Evolutionary conservation across 2,888 invertebrate genomes (phyloP).

Genomic region (Lydus trimaculatus): DNA sequence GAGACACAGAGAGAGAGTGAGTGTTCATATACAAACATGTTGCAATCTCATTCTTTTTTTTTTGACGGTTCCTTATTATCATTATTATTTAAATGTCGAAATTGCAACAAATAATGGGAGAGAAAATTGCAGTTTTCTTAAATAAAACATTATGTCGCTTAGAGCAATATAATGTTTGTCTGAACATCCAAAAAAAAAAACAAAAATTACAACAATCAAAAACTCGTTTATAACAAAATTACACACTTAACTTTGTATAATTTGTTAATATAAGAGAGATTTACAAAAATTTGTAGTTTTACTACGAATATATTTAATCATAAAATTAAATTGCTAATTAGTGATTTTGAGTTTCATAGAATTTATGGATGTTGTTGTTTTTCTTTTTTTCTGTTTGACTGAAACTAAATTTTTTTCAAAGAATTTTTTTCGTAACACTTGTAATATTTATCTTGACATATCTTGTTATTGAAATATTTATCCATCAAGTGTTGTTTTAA

Average conservation of each 20-base stretch:
- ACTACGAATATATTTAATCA: background rate
- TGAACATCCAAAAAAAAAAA: background rate
- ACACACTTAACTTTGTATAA: background rate
- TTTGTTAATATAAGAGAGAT: background rate
- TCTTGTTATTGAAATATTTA: background rate
- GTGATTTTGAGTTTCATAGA: background rate
- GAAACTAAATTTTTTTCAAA: background rate
- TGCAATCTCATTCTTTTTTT: slow-evolving; percentile 8
- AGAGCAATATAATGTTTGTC: background rate
- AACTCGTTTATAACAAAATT: background rate
- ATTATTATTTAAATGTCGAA: background rate
- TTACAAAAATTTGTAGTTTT: background rate
- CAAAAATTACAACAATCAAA: too few relatives aligned
- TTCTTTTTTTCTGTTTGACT: too few relatives aligned
- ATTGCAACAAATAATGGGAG: background rate
- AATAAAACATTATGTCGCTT: background rate
- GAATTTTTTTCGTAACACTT: background rate
- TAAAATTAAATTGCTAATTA: background rate
- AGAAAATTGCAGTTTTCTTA: slow-evolving; percentile 3
- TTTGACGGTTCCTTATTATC: too few relatives aligned
- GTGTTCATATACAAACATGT: slow-evolving; percentile 12
- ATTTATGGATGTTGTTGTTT: background rate
- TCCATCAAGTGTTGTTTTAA: background rate
- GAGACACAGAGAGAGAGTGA: background rate
- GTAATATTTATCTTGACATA: background rate